Percentiles rank a stretch among this genome's conserved stretches.
These are phyloP conservation scores for Lepidostoma basale DNA, from an alignment of 1,140 invertebrate genomes.

Conservation along the genomic window DNA sequence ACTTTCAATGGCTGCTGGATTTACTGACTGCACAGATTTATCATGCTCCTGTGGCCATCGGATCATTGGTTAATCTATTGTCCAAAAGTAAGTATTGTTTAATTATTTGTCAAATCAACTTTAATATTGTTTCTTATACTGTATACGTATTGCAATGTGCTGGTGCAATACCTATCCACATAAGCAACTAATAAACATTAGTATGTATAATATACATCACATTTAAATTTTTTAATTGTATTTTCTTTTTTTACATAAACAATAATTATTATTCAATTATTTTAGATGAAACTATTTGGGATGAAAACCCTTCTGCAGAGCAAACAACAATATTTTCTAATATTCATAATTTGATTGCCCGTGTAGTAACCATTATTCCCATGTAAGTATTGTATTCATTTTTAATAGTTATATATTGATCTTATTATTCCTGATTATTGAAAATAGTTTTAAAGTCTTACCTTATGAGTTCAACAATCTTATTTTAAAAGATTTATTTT, in stretches of 20 bases:
- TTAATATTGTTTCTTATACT: no score
- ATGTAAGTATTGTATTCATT: slow-evolving; percentile 60
- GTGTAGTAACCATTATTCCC: slow-evolving; percentile 59
- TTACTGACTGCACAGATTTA: slow-evolving; percentile 58
- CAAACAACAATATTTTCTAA: slow-evolving; percentile 53
- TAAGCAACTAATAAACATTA: no score
- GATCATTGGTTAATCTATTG: slow-evolving; percentile 52
- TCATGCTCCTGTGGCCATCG: slow-evolving; percentile 54
- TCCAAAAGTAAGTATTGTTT: slow-evolving; percentile 50
- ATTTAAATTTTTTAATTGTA: no score
- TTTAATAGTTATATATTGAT: no score
- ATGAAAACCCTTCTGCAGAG: slow-evolving; percentile 50
- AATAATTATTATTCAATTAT: no score
- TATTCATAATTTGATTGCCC: slow-evolving; percentile 55
- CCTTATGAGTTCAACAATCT: no score
- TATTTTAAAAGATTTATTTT: no score
- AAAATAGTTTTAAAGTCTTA: no score
- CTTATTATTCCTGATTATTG: no score
- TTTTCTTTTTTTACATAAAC: no score
- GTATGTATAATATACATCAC: not conserved
- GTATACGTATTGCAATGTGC: no score
- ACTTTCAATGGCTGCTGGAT: slow-evolving; percentile 52
- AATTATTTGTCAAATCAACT: not conserved
- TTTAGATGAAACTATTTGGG: slow-evolving; percentile 55
- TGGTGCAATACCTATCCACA: no score